Base-by-base conservation (phyloP, 1,140 invertebrate species). In the Drosophila orosa region DNA sequence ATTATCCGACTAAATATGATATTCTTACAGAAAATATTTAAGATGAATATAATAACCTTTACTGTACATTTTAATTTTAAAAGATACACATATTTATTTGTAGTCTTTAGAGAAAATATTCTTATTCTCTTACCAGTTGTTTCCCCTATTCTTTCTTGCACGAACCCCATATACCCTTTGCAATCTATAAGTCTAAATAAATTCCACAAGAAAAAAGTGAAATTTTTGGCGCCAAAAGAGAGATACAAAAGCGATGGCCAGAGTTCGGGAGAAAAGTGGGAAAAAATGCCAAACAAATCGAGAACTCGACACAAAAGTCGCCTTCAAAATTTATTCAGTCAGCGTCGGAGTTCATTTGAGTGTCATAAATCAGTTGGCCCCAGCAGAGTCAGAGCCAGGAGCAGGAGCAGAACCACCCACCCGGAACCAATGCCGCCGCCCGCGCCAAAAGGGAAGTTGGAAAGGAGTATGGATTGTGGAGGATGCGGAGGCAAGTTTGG, bases 301-400 rank as follows among this genome's bases (percentile, higher is more conserved):
- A 42, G 58, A 85, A 55, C 61, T 73, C 72, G 62, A 68, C 59
- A 79, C 45, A 75, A 80, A 80, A 84, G 61, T 74, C 61, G 62
- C 60, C 42, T 69, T 71, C 33, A 65, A 87, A 87, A 89, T 89
- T 87, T 89, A 89, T 89, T 83, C 80, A 77, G 80, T 87, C 77
- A 74, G 74, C 83, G 84, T 89, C 84, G 80, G 80, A 89, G 84
- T 87, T 89, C 84, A 89, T 89, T 89, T 87, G 77, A 87, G 84
- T 83, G 77, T 78, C 84, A 89, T 89, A 89, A 89, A 89, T 89
- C 84, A 89, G 84, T 72, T 78, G 57, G 42, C 67, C 76, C 45
- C 68, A 54, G 35, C 45, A 68, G 44, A 62, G 33, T 5, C 24
- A 22, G 7, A 54, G 44, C 52, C 40, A 54, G 13, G 27, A 44